These are phyloP conservation scores for Acleris cristana DNA, from an alignment of 2,888 invertebrate species.

Conservation along the genomic window DNA sequence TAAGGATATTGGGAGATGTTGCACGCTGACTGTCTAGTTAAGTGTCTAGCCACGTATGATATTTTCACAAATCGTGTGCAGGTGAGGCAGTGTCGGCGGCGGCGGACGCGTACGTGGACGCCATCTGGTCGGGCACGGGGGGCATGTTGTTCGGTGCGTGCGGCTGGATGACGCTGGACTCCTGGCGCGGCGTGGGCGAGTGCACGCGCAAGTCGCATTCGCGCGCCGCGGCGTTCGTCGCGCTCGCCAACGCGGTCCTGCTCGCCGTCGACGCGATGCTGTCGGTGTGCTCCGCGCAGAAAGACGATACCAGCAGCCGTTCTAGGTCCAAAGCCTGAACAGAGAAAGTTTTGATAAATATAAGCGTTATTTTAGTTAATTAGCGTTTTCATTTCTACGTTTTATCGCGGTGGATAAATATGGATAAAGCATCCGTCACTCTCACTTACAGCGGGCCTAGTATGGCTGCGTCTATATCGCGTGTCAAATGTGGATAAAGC, in stretches of 20 bases:
- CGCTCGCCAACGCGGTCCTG: slow-evolving; percentile 50
- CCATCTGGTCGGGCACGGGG: slow-evolving; percentile 73
- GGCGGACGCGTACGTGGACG: slow-evolving; percentile 74
- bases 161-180: slow-evolving; percentile 18
- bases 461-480: too few species aligned
- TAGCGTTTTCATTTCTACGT: not conserved
- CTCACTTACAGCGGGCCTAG: too few species aligned
- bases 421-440: too few species aligned
- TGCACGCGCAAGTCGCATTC: slow-evolving; percentile 26
- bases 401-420: not conserved
- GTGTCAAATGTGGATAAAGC: too few species aligned
- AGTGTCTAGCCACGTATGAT: too few species aligned
- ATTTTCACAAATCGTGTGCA: slow-evolving; percentile 38
- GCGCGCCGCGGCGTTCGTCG: slow-evolving; percentile 19
- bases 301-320: slow-evolving; percentile 56
- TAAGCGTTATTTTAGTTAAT: slow-evolving; percentile 35
- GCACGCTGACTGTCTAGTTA: too few species aligned
- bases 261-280: slow-evolving; percentile 63
- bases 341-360: slow-evolving; percentile 38
- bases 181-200: slow-evolving; percentile 13
- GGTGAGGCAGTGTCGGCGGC: slow-evolving; percentile 73
- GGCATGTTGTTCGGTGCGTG: slow-evolving; percentile 8
- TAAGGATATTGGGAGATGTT: too few species aligned
- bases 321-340: slow-evolving; percentile 45
- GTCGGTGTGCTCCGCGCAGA: slow-evolving; percentile 65